These are phyloP conservation scores for Tragelaphus buxtoni DNA, from an alignment of 2,113 vertebrate genomes.

Conservation along the genomic window DNA sequence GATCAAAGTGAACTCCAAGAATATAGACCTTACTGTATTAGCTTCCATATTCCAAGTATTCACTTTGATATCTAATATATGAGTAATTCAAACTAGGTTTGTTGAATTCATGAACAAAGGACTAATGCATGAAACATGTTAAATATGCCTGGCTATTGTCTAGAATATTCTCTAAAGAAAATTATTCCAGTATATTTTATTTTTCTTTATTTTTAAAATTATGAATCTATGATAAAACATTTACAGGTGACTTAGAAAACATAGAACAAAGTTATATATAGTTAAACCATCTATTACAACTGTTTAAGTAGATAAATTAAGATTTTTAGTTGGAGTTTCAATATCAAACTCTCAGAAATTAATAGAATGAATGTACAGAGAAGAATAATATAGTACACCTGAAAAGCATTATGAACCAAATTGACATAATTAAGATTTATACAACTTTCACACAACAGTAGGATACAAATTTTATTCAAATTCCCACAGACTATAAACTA, in stretches of 20 bases:
- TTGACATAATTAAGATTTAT: neutral
- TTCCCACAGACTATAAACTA: neutral
- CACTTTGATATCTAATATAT: neutral
- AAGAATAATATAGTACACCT: neutral
- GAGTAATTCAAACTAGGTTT: neutral
- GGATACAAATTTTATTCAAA: neutral
- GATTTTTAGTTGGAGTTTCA: neutral
- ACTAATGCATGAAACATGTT: neutral
- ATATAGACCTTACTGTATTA: neutral
- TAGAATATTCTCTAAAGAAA: neutral
- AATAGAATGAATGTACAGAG: neutral
- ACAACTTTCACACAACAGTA: neutral
- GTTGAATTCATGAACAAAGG: neutral
- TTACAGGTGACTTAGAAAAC: neutral
- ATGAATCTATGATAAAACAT: neutral
- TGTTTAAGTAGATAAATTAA: neutral
- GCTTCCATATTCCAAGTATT: neutral
- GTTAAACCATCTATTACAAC: neutral
- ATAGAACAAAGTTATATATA: neutral
- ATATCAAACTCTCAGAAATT: neutral
- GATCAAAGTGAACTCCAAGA: neutral
- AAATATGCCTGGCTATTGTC: neutral
- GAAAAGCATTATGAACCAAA: neutral
- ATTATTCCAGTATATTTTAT: neutral
- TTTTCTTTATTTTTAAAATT: neutral